Evolutionary conservation across 2,797 vertebrate genomes (phyloP).

Genomic region (Etheostoma nigrum): DNA sequence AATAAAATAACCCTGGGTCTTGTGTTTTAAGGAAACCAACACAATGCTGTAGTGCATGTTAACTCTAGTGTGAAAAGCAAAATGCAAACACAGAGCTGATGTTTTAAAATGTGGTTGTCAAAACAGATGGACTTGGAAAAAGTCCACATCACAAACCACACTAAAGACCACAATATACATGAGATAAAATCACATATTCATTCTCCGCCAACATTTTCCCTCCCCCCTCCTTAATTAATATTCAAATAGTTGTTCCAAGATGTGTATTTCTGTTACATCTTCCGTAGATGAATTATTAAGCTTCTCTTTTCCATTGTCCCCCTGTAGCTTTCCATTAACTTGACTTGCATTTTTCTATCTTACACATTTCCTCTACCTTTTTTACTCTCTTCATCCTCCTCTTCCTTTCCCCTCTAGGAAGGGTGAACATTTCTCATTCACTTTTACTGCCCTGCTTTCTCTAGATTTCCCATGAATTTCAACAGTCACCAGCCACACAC

Average conservation of each 20-base stretch:
- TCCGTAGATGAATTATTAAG: no score
- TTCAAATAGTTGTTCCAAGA: conserved; percentile 6
- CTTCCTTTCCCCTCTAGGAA: conserved; percentile 1
- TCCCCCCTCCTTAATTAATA: neutral
- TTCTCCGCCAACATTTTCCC: neutral
- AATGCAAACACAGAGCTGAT: no score
- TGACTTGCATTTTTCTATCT: conserved; percentile 7
- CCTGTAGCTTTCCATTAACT: neutral
- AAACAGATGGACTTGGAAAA: neutral
- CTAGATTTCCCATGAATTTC: conserved; percentile 25
- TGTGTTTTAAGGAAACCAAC: neutral
- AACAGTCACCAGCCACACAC: neutral
- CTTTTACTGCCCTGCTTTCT: conserved; percentile 23
- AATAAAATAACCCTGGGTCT: neutral
- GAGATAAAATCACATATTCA: neutral
- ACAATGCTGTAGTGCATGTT: neutral
- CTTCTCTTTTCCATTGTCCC: neutral
- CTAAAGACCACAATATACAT: neutral
- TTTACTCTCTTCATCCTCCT: neutral
- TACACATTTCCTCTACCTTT: neutral
- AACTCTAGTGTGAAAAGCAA: neutral
- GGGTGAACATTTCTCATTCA: conserved; percentile 17
- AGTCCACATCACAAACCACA: neutral
- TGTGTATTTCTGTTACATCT: no score
- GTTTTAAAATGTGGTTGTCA: no score